Percentiles rank a stretch among this genome's conserved stretches.
phyloP scores from a whole-genome alignment of 2,113 vertebrate genomes.

The Pardalotus punctatus region DNA sequence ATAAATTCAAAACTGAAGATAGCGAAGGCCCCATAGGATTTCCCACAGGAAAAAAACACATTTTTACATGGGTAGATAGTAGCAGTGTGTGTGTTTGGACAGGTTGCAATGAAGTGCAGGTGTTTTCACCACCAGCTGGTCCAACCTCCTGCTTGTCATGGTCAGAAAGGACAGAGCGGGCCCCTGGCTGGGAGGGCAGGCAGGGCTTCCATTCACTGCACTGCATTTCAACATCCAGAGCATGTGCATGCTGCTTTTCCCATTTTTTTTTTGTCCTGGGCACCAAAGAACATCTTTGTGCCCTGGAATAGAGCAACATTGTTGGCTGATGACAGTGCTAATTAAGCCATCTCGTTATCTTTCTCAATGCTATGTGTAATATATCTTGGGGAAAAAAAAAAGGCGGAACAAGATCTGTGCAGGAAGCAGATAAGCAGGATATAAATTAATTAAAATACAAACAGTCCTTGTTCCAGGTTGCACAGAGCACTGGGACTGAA shows the following conservation, averaged over 20 bases:
- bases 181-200: neutral
- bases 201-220: neutral
- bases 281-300: conserved; percentile 17
- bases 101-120: neutral
- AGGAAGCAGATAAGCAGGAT: conserved; percentile 38
- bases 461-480: neutral
- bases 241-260: neutral
- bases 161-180: neutral
- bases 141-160: neutral
- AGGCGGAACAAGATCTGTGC: neutral
- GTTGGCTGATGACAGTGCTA: neutral
- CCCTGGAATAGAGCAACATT: neutral
- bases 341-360: conserved; percentile 17
- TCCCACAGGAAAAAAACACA: neutral
- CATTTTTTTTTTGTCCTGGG: neutral
- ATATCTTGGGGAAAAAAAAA: neutral
- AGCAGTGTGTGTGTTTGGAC: neutral
- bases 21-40: neutral
- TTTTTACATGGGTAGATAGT: neutral
- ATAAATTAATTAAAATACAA: conserved; percentile 51
- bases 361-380: neutral
- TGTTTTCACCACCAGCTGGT: neutral
- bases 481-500: neutral
- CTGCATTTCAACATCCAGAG: neutral
- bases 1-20: neutral